phyloP scores from a whole-genome alignment of 2,888 invertebrate genomes.

The Lithosia quadra region DNA sequence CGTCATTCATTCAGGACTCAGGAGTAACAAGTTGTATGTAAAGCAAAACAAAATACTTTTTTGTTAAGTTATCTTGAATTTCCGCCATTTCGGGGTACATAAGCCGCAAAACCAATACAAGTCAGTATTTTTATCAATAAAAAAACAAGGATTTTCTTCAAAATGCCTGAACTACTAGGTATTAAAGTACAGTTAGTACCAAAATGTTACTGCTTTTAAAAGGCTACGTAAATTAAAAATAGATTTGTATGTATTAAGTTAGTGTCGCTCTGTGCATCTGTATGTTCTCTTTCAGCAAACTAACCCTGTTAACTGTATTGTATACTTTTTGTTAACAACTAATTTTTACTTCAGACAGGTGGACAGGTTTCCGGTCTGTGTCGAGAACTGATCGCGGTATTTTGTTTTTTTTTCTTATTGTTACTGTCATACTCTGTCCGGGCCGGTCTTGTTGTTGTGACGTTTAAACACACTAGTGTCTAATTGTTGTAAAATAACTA shows the following conservation, averaged over 20 bases:
- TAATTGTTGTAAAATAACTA: background rate
- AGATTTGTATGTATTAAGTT: background rate
- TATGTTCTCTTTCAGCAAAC: constrained; percentile 9
- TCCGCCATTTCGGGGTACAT: no score
- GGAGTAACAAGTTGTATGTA: no score
- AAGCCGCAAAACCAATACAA: no score
- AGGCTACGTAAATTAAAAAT: background rate
- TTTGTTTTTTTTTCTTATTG: constrained; percentile 52
- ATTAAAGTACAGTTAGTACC: no score
- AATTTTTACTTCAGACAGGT: constrained; percentile 78
- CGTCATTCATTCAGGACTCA: no score
- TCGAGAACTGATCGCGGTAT: constrained; percentile 76
- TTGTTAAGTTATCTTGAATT: no score
- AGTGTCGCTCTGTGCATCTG: background rate
- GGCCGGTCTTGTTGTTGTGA: constrained; percentile 38
- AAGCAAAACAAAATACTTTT: no score
- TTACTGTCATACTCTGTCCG: constrained; percentile 21
- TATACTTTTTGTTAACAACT: constrained; percentile 55
- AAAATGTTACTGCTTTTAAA: background rate
- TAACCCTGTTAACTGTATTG: constrained; percentile 14
- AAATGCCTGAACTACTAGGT: no score
- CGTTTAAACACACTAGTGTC: constrained; percentile 36
- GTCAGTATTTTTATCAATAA: no score
- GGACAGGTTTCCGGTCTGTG: constrained; percentile 79
- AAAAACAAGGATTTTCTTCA: no score